Percentiles rank a stretch among this genome's conserved stretches.
Conservation (phyloP, 2,888 invertebrate genomes). For the Tenthredo notha region DNA sequence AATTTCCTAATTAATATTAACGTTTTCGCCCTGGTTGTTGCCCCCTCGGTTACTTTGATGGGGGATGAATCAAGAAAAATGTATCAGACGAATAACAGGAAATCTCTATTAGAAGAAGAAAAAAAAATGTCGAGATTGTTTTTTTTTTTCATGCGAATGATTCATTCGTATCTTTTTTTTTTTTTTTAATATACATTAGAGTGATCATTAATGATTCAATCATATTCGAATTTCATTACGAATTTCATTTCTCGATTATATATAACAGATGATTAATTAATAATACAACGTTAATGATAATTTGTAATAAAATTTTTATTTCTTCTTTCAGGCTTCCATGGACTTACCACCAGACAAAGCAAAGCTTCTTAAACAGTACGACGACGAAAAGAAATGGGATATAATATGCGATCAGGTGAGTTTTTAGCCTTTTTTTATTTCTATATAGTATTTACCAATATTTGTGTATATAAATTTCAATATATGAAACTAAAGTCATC, state of each 20-base stretch:
- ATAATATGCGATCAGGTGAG: conserved; percentile 98
- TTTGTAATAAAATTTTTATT: conserved; percentile 34
- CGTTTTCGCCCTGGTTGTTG: background rate
- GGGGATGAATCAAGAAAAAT: background rate
- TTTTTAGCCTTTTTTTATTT: background rate
- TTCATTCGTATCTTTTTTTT: background rate
- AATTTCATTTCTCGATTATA: background rate
- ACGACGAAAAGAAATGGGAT: conserved; percentile 99
- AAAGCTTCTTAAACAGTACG: conserved; percentile 96
- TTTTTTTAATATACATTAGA: background rate
- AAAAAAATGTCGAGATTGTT: background rate
- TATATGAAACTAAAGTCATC: background rate
- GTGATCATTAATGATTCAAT: too few species aligned
- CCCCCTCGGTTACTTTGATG: background rate
- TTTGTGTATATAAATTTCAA: background rate
- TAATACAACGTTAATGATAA: background rate
- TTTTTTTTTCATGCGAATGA: background rate
- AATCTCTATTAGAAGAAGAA: background rate
- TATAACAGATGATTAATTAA: background rate
- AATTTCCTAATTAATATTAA: conserved; percentile 35
- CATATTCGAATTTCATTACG: too few species aligned
- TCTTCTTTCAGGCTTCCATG: conserved; percentile 94
- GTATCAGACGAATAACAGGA: background rate
- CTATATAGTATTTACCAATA: background rate
- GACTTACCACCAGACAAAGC: conserved; percentile 99